phyloP scores from a whole-genome alignment of 2,113 vertebrate species.

The Cardinalis cardinalis region DNA sequence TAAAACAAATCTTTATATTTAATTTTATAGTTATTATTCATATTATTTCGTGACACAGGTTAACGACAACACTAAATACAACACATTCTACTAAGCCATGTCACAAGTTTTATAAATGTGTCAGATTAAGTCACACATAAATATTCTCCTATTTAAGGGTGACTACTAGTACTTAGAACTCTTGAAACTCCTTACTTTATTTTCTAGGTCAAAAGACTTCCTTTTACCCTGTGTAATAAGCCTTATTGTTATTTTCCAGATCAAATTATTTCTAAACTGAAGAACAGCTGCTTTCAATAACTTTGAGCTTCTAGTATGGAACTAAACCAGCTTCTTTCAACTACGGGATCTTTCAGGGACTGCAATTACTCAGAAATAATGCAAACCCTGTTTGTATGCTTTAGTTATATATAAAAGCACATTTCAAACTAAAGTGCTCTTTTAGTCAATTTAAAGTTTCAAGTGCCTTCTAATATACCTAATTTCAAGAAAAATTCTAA shows the following conservation, averaged over 20 bases:
- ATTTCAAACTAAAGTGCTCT: neutral
- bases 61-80: neutral
- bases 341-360: neutral
- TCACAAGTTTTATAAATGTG: neutral
- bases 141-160: neutral
- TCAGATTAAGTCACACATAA: neutral
- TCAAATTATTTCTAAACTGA: neutral
- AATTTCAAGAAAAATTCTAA: neutral
- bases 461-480: neutral
- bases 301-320: neutral
- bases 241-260: neutral
- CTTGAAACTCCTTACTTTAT: neutral
- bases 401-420: neutral
- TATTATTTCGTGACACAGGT: neutral
- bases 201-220: slow-evolving; percentile 3
- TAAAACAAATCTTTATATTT: neutral
- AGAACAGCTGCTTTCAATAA: neutral
- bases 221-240: neutral
- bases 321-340: neutral
- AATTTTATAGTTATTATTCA: neutral
- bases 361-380: neutral
- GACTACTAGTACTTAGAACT: neutral
- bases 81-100: neutral
- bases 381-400: neutral
- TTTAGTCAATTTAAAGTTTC: neutral